These are phyloP conservation scores for Leucosticte australis DNA, from an alignment of 2,113 vertebrate genomes.

Conservation along the genomic window DNA sequence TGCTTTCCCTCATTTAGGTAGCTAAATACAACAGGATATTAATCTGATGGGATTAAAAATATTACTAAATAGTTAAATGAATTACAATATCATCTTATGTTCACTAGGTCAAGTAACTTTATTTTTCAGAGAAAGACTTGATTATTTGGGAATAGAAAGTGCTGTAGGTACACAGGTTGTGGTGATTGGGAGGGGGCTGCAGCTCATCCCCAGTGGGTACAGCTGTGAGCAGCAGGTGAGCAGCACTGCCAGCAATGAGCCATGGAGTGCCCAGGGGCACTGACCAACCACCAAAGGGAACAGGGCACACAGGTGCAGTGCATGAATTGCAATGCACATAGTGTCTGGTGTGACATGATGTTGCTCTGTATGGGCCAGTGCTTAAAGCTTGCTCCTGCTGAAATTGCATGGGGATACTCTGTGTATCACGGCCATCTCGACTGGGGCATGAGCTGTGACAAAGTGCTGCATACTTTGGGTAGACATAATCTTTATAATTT, in stretches of 20 bases:
- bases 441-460: not conserved
- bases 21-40: not conserved
- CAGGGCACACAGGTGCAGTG: not conserved
- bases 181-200: not conserved
- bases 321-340: not conserved
- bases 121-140: not conserved
- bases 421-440: not conserved
- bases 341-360: not conserved
- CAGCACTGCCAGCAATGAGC: not conserved
- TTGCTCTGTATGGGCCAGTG: not conserved
- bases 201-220: fast-evolving
- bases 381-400: not conserved
- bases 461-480: not conserved
- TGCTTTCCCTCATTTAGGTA: not conserved
- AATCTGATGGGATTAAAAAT: not conserved
- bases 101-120: not conserved
- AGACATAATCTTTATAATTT: not conserved
- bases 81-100: not conserved
- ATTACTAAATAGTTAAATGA: not conserved
- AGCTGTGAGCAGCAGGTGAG: not conserved
- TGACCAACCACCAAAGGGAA: not conserved
- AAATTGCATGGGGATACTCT: not conserved
- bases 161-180: not conserved
- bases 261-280: not conserved
- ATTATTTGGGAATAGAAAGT: not conserved